Conservation (phyloP, 2,888 invertebrate genomes). For the Drosophila falleni region DNA sequence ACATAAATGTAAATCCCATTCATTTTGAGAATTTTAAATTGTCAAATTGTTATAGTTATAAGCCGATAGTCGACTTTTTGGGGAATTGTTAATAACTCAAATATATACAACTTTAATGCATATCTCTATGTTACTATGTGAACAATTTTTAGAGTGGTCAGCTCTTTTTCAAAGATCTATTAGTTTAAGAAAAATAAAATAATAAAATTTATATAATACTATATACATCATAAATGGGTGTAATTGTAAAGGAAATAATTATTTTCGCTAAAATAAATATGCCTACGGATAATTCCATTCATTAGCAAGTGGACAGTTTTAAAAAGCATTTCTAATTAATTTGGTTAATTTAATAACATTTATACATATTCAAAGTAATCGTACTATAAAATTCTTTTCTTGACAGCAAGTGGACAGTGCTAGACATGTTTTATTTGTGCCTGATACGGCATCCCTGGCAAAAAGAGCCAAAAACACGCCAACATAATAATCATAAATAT, state of each 20-base stretch:
- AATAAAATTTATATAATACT: too few species aligned
- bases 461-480: conserved; percentile 65
- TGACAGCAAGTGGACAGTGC: conserved; percentile 19
- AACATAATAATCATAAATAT: conserved; percentile 84
- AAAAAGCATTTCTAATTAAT: not conserved
- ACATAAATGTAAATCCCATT: not conserved
- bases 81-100: not conserved
- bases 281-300: too few species aligned
- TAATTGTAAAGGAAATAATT: too few species aligned
- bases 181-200: too few species aligned
- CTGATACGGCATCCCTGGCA: conserved; percentile 61
- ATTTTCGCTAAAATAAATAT: too few species aligned
- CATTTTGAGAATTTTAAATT: not conserved
- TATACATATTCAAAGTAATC: not conserved
- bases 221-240: too few species aligned
- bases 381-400: not conserved
- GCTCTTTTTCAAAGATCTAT: too few species aligned
- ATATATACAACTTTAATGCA: too few species aligned
- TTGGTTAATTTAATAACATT: not conserved
- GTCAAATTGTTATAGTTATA: not conserved
- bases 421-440: not conserved
- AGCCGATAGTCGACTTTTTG: not conserved
- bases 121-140: too few species aligned
- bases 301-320: not conserved
- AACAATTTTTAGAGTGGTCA: too few species aligned